Evolutionary conservation across 2,113 vertebrate genomes (phyloP).

Genomic region (Morone chrysops): DNA sequence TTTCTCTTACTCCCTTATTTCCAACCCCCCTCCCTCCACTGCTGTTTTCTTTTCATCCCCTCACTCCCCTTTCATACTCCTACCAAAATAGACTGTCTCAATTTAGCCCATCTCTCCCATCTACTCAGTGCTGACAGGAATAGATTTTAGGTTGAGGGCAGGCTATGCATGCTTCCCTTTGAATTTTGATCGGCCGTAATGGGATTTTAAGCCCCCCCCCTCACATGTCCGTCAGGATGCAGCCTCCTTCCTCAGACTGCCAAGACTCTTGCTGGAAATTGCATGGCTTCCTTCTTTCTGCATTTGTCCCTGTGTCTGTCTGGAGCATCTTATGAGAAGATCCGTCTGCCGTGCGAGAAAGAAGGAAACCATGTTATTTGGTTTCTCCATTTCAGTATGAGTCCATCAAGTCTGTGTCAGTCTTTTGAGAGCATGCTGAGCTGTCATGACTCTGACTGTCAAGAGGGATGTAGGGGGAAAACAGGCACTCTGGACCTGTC

Average conservation of each 20-base stretch:
- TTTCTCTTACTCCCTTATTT: constrained; percentile 15
- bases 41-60: constrained; percentile 62
- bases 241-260: constrained; percentile 46
- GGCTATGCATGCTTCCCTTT: constrained; percentile 63
- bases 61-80: constrained; percentile 44
- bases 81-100: constrained; percentile 71
- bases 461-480: constrained; percentile 4
- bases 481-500: constrained; percentile 27
- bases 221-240: constrained; percentile 67
- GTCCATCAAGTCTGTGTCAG: constrained; percentile 16
- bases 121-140: constrained; percentile 74
- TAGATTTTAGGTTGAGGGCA: constrained; percentile 74
- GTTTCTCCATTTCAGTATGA: constrained; percentile 1
- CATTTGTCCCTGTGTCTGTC: constrained; percentile 19
- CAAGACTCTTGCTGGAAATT: constrained; percentile 41
- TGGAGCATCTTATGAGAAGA: constrained; percentile 36
- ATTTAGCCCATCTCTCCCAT: constrained; percentile 71
- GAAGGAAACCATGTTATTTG: neutral
- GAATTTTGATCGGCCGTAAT: constrained; percentile 77
- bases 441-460: constrained; percentile 36
- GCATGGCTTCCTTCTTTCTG: constrained; percentile 17
- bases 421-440: constrained; percentile 30
- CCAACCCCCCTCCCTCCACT: neutral
- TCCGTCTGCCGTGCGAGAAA: neutral
- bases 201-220: constrained; percentile 72